phyloP scores from a whole-genome alignment of 2,797 vertebrate genomes.

The Rhynchotus rufescens region DNA sequence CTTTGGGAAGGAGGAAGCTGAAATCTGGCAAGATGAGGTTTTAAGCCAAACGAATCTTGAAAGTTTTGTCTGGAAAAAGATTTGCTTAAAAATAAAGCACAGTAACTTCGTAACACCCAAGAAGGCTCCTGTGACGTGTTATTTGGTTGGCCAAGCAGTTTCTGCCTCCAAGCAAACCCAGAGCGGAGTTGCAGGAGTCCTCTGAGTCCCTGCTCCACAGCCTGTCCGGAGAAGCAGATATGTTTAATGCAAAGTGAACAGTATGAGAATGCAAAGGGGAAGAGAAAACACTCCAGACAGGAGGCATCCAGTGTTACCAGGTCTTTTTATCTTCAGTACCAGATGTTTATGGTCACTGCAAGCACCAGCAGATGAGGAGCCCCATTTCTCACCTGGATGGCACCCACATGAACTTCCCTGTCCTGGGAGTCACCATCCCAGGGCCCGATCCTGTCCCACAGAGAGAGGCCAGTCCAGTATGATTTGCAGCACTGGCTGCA shows the following conservation, averaged over 20 bases:
- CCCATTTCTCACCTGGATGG: not conserved
- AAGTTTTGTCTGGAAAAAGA: not conserved
- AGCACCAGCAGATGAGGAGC: no score
- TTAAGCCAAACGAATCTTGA: not conserved
- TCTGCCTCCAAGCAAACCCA: not conserved
- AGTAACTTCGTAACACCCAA: not conserved
- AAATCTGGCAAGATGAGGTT: not conserved
- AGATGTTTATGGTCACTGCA: accelerated
- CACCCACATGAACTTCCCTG: not conserved
- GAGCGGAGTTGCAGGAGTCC: not conserved
- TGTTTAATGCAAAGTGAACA: not conserved
- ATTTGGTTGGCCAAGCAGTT: not conserved
- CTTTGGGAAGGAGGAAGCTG: not conserved
- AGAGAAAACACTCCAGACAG: not conserved
- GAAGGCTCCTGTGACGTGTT: not conserved
- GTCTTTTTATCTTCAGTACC: not conserved
- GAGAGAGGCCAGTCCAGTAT: not conserved
- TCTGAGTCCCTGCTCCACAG: not conserved
- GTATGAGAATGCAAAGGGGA: not conserved
- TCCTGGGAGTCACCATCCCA: not conserved
- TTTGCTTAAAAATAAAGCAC: not conserved
- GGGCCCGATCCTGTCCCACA: not conserved
- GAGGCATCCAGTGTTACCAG: not conserved
- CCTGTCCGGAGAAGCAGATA: not conserved
- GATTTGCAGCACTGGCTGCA: not conserved